phyloP scores from a whole-genome alignment of 1,140 invertebrate species.

The Trachelipus rathkii region DNA sequence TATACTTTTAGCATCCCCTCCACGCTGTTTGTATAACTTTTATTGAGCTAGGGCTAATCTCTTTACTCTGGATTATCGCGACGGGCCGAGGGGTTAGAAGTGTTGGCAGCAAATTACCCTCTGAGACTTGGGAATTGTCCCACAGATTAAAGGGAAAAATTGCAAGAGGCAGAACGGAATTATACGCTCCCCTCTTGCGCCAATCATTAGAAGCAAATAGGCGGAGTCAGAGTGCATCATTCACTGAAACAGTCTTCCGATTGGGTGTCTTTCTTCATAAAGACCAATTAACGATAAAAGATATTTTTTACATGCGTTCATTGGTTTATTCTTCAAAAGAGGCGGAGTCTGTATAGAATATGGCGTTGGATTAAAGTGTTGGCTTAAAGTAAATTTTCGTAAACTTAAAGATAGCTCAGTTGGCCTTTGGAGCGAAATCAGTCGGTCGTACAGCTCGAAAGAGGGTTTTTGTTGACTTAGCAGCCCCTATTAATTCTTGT shows the following conservation, averaged over 20 bases:
- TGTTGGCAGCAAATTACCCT: constrained; percentile 45
- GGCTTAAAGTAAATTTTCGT: constrained; percentile 46
- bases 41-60: constrained; percentile 43
- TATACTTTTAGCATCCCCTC: constrained; percentile 11
- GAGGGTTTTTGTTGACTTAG: constrained; percentile 44
- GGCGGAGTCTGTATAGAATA: constrained; percentile 42
- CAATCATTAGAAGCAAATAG: constrained; percentile 38
- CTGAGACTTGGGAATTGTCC: constrained; percentile 45
- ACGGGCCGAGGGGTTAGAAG: constrained; percentile 44
- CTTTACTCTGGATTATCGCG: constrained; percentile 43
- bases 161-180: constrained; percentile 39
- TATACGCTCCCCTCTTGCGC: constrained; percentile 37
- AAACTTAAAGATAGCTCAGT: constrained; percentile 46
- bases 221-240: constrained; percentile 33
- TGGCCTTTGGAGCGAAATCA: constrained; percentile 40
- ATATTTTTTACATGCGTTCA: not conserved
- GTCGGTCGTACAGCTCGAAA: constrained; percentile 34
- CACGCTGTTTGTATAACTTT: constrained; percentile 43
- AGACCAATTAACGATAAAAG: constrained; percentile 31
- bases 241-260: constrained; percentile 17
- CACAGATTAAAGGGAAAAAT: constrained; percentile 43
- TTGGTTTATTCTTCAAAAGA: constrained; percentile 19
- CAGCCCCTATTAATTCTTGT: constrained; percentile 44
- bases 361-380: constrained; percentile 46
- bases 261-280: constrained; percentile 28